Evolutionary conservation across 92 coral and sea anemone genomes (phyloP).

Genomic region (Phenganax stokvisi): DNA sequence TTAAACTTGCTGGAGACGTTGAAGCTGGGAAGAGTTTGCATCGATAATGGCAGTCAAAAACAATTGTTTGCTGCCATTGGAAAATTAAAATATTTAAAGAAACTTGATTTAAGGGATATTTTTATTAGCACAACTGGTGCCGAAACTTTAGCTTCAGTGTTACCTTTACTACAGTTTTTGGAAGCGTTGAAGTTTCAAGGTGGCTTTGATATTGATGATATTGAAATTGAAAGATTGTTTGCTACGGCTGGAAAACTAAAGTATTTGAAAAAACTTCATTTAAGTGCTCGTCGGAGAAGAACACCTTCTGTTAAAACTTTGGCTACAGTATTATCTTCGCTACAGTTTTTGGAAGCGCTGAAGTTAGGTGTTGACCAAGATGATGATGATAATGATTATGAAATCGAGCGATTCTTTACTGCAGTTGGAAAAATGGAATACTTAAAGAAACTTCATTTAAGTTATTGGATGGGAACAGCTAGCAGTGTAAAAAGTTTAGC

Average conservation of each 20-base stretch:
- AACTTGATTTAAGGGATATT: not conserved
- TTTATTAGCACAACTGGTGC: too few relatives aligned
- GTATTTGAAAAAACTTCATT: too few relatives aligned
- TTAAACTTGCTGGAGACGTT: slow-evolving; percentile 14
- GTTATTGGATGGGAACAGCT: too few relatives aligned
- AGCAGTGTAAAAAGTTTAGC: not conserved
- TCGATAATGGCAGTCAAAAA: not conserved
- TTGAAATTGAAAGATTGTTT: not conserved
- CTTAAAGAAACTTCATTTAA: not conserved
- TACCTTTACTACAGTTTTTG: not conserved
- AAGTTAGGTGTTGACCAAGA: not conserved
- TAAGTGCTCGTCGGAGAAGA: not conserved
- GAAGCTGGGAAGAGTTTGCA: not conserved
- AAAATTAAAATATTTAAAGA: not conserved
- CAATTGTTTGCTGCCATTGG: not conserved
- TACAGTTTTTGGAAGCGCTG: not conserved
- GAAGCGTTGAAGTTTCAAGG: not conserved
- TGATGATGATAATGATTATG: not conserved
- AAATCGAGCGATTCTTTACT: not conserved
- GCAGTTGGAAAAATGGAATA: not conserved
- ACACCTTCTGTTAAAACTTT: not conserved
- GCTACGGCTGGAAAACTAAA: not conserved
- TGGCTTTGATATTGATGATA: not conserved
- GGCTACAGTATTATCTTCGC: not conserved
- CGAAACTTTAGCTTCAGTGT: not conserved